phyloP scores from a whole-genome alignment of 2,888 invertebrate species.

The Cantharis rufa region DNA sequence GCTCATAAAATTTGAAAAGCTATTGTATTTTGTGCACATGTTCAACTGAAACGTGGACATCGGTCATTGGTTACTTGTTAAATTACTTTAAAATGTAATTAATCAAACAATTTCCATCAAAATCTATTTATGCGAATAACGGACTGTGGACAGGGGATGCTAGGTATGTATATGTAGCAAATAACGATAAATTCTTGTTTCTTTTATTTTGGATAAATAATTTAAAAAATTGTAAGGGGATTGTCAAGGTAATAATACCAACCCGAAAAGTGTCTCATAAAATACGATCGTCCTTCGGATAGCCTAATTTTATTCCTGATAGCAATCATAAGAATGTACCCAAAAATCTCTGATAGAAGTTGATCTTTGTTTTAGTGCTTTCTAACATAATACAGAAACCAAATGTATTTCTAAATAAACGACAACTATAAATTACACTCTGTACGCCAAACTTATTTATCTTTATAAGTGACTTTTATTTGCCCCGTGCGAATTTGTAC shows the following conservation, averaged over 20 bases:
- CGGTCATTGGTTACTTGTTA: conserved; percentile 9
- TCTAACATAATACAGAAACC: conserved; percentile 11
- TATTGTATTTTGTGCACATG: conserved; percentile 34
- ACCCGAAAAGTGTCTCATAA: conserved; percentile 12
- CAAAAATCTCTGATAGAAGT: conserved; percentile 5
- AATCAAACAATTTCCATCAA: neutral
- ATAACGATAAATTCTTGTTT: neutral
- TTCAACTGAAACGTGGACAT: conserved; percentile 17
- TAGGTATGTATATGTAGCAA: neutral
- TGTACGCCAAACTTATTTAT: conserved; percentile 36
- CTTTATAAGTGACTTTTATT: conserved; percentile 41
- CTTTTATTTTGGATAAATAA: neutral
- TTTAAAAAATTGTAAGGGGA: conserved; percentile 3
- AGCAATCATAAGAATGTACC: conserved; percentile 4
- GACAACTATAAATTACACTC: conserved; percentile 32
- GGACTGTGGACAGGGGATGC: neutral
- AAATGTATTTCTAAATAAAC: conserved; percentile 24
- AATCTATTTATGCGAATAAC: neutral
- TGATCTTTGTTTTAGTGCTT: conserved; percentile 9
- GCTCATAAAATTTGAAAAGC: conserved; percentile 48
- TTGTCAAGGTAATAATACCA: conserved; percentile 11
- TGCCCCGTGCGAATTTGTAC: conserved; percentile 36
- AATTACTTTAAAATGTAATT: neutral
- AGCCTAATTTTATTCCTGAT: conserved; percentile 8
- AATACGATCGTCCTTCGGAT: conserved; percentile 6